Evolutionary conservation across 2,888 invertebrate genomes (phyloP).

Genomic region (Epinotia nisella): DNA sequence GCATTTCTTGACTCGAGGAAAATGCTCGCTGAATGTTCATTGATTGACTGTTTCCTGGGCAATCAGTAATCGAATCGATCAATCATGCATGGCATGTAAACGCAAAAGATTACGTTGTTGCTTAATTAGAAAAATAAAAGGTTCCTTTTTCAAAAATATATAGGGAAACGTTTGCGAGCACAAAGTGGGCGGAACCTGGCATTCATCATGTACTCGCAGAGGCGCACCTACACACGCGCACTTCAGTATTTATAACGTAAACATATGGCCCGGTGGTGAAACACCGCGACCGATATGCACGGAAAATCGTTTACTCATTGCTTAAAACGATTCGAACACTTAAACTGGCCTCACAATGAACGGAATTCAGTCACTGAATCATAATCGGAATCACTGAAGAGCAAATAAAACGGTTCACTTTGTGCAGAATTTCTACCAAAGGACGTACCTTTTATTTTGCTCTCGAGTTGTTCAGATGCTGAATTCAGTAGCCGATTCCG

Average conservation of each 20-base stretch:
- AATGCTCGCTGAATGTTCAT: constrained; percentile 26
- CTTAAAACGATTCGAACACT: constrained; percentile 17
- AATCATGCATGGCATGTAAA: constrained; percentile 15
- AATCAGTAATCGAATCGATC: constrained; percentile 29
- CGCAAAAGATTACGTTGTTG: constrained; percentile 15
- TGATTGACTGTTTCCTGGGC: constrained; percentile 22
- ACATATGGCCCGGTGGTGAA: constrained; percentile 74
- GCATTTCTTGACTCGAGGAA: constrained; percentile 41
- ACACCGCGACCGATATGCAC: constrained; percentile 60
- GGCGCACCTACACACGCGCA: constrained; percentile 64
- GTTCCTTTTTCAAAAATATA: constrained; percentile 24
- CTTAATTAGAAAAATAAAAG: constrained; percentile 19
- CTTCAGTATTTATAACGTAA: constrained; percentile 76
- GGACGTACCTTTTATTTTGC: too few relatives aligned
- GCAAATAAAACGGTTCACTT: too few relatives aligned
- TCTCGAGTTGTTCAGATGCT: too few relatives aligned
- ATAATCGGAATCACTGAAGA: too few relatives aligned
- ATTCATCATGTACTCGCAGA: constrained; percentile 62
- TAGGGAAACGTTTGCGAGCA: constrained; percentile 44
- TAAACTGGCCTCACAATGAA: too few relatives aligned
- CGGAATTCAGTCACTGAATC: too few relatives aligned
- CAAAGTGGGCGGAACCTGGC: constrained; percentile 77
- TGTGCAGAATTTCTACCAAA: too few relatives aligned
- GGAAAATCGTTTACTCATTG: constrained; percentile 49
- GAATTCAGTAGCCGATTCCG: too few relatives aligned